Evolutionary conservation across 1,140 invertebrate genomes (phyloP), one percentile per base, ranked within the genome.

Genomic region (Meloidogyne hapla): DNA sequence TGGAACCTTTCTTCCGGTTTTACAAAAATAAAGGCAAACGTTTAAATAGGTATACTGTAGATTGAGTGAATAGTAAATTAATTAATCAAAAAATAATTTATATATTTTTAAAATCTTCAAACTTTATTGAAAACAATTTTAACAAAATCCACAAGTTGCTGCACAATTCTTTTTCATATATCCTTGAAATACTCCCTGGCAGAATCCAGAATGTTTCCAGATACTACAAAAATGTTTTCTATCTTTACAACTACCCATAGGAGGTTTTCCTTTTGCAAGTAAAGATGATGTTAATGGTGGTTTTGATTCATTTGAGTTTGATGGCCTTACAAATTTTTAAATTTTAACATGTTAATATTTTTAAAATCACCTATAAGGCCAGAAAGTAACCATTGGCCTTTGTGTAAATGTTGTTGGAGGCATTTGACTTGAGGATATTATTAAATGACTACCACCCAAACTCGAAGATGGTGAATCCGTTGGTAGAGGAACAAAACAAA

Each of bases 111-210:
- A 4, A 48, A 48, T n/a, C 8, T 23, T 67, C 42, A 61, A 38
- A 42, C 13, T 33, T 42, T 26, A 38, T 40, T 48, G 10, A 21
- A 40, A 63, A 25, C n/a, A n/a, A n/a, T 65, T 18, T 80, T 74
- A 84, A 77, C 84, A 85, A 23, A 73, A 79, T 18, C 83, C 82
- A 75, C 84, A 86, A 25, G 80, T 71, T 40, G 69, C 68, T 1
- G 77, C 73, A 65, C 84, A 86, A 75, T 85, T 86, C 69, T 86
- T 84, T 69, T 81, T 83, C 85, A 86, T 86, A 72, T 86, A 86
- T 21, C 42, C 67, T 33, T 75, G 66, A 72, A 86, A 86, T 69
- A 87, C 85, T 9, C 85, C 85, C 28, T 81, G 76, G 75, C 85
- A 86, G 69, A 86, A 86, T 23, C 85, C 84, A 38, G 85, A 80